Evolutionary conservation across 2,797 vertebrate species (phyloP), one percentile per base, ranked within the genome.

Genomic region (Melanotaenia nigrans): DNA sequence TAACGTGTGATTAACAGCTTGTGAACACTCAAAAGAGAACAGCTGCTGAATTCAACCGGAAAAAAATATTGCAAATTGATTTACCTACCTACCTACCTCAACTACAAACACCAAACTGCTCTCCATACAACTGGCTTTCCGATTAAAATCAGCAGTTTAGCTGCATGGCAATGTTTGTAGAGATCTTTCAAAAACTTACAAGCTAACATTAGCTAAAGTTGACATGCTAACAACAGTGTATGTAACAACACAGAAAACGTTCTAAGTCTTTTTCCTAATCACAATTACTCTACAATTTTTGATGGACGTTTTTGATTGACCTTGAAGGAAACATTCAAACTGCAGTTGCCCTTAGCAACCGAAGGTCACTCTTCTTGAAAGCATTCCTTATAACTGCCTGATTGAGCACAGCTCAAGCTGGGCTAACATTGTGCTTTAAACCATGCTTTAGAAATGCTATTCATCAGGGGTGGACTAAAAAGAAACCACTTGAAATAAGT

Each of bases 301-400:
- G 24, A 61, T 24, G 7, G 13, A 58, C 38, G 16, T 57, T 79
- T 24, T 47, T 3, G 30, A 33, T 32, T 42, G 22, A 8, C 3
- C 9, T 4, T 36, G 20, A 59, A 18, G 22, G 10, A 65, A 78
- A 49, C 25, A 32, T 79, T 82, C 20, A 76, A 74, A 77, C 49
- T 28, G 60, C 57, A 25, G 83, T 79, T 83, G 72, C 77, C 77
- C 76, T 16, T 77, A 71, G 63, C 71, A 87, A 85, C 85, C 60
- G 81, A 78, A 86, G 77, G 66, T 73, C 67, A 63, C 5, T 22
- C 36, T 71, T 51, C 25, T 53, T 73, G 33, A 85, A 55, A 53
- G 72, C 62, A 84, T 86, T 86, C 75, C 64, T 87, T 74, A 32
- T 65, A 62, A 66, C 32, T 63, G 63, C 28, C 47, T 51, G 62